Base-by-base conservation (phyloP, 2,797 vertebrate species). In the Mallotus villosus region DNA sequence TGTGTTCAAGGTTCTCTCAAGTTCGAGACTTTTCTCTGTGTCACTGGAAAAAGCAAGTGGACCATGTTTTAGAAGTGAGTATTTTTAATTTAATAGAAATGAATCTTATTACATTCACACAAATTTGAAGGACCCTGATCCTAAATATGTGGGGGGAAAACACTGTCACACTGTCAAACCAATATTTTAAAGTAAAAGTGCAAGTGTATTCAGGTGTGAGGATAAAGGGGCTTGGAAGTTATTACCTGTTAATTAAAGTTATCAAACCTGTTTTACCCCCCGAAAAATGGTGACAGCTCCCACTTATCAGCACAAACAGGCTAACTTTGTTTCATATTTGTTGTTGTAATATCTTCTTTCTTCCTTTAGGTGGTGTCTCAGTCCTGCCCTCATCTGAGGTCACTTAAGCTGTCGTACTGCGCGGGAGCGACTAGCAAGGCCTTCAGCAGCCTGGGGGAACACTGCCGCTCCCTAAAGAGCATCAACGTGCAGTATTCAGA, bases 401-500 rank as follows among this genome's bases (percentile, higher is more conserved):
- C 93, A 46, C 89, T 97, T 68, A 94, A 88, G 58, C 90, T 97
- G 29, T 93, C 93, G 0, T 86, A 94, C 79, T 97, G 96, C 77
- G 84, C 84, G 0, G 91, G 90, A 0, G 80, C 95, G 75, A 92
- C 91, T 3, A 73, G 77, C 0, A 77, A 76, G 1, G 81, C 85
- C 1, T 92, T 96, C 77, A 61, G 70, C 12, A 70, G 70, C 53
- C 86, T 97, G 8, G 90, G 92, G 3, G 77, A 34, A 32, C 76
- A 87, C 79, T 91, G 93, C 80, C 85, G 41, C 0, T 82, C 72
- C 21, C 91, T 97, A 62, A 88, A 91, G 62, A 93, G 86, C 81
- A 79, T 97, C 51, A 91, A 97, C 57, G 74, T 97, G 6, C 95
- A 96, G 82, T 85, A 94, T 63, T 95, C 94, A 73, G 91, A 93